Conservation (phyloP, 2,797 vertebrate genomes). For the Vespertilio murinus region DNA sequence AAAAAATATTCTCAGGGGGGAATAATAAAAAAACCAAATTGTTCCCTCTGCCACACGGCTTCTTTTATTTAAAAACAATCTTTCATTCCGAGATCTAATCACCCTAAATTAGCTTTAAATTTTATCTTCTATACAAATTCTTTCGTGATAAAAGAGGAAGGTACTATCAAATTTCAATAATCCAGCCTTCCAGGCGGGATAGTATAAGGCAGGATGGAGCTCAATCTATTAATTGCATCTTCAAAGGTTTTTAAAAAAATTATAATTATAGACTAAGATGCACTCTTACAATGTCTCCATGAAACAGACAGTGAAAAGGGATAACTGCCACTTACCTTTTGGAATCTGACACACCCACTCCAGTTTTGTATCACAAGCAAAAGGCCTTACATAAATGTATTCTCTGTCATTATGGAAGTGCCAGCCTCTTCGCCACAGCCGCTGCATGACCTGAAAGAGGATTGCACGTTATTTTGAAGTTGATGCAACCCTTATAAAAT, state of each 20-base stretch:
- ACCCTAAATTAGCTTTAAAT: not conserved
- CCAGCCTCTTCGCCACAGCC: constrained; percentile 76
- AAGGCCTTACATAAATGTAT: constrained; percentile 89
- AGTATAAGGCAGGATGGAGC: not conserved
- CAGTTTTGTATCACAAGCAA: constrained; percentile 93
- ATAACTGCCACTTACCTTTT: constrained; percentile 86
- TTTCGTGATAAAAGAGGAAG: constrained; percentile 21
- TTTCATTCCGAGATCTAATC: constrained; percentile 31
- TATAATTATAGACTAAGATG: not conserved
- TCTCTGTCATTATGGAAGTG: constrained; percentile 75
- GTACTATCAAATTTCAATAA: not conserved
- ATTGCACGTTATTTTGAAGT: constrained; percentile 31
- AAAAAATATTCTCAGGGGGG: too few species aligned
- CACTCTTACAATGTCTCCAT: not conserved
- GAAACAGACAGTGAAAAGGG: not conserved
- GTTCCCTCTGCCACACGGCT: not conserved
- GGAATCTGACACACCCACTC: constrained; percentile 98
- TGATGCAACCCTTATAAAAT: not conserved
- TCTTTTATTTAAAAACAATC: constrained; percentile 42
- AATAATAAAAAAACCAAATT: too few species aligned
- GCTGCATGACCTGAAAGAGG: constrained; percentile 75
- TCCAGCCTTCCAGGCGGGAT: not conserved
- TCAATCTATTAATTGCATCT: not conserved
- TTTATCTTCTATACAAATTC: not conserved
- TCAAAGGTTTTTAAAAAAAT: not conserved